These are phyloP conservation scores for Epirrhoe alternata DNA, from an alignment of 2,888 invertebrate genomes.

Conservation along the genomic window DNA sequence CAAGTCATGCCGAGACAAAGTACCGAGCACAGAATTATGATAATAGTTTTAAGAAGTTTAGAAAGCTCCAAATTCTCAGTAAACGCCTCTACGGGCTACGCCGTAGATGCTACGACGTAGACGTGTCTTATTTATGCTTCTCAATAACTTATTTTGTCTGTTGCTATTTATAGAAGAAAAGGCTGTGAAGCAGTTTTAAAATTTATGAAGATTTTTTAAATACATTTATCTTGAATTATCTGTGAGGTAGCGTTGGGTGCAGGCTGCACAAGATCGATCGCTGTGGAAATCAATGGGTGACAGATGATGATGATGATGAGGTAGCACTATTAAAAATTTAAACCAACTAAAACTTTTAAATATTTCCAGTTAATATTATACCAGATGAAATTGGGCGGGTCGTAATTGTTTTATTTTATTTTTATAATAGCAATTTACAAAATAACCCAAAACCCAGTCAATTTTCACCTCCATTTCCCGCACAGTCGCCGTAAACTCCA, in stretches of 20 bases:
- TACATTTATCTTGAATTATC: too few species aligned
- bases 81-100: slow-evolving; percentile 65
- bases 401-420: neutral
- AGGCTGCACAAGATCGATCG: too few species aligned
- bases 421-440: neutral
- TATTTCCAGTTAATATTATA: neutral
- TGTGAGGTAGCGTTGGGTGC: too few species aligned
- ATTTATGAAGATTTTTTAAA: too few species aligned
- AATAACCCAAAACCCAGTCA: slow-evolving; percentile 20
- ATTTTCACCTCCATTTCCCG: slow-evolving; percentile 24
- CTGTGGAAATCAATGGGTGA: too few species aligned
- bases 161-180: slow-evolving; percentile 50
- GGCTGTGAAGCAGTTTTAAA: too few species aligned
- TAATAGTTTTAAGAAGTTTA: slow-evolving; percentile 81
- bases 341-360: too few species aligned
- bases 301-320: too few species aligned
- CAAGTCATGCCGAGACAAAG: slow-evolving; percentile 69
- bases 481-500: slow-evolving; percentile 26
- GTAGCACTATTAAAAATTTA: too few species aligned
- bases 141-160: slow-evolving; percentile 62
- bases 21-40: slow-evolving; percentile 78
- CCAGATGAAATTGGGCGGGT: too few species aligned
- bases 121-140: slow-evolving; percentile 70
- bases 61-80: slow-evolving; percentile 71
- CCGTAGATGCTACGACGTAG: slow-evolving; percentile 63